Evolutionary conservation across 2,888 invertebrate species (phyloP), one percentile per base, ranked within the genome.

Genomic region (Serripes groenlandicus): DNA sequence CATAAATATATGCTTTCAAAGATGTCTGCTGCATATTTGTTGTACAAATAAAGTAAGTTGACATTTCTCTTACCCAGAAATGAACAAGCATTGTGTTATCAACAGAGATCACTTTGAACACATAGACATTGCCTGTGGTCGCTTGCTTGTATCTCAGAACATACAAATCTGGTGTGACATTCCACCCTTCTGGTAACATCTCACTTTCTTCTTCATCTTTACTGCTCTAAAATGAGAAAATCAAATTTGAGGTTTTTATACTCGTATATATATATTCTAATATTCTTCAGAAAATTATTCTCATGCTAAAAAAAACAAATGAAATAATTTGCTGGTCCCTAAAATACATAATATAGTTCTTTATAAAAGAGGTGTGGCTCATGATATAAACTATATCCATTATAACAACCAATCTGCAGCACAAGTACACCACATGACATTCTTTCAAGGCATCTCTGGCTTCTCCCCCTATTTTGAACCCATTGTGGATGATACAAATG

Each of bases 101-200:
- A 3, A 89, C 84, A n/a, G 78, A 62, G n/a, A 92, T 85, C 11
- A 90, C 86, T 83, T 92, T 91, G 23, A 92, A 79, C 9, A 90
- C 56, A 62, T 86, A 90, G 0, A 79, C 66, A 9, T 77, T 66
- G 1, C 79, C 71, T 11, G 77, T 73, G 26, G 79, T 52, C 94
- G 97, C 73, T 11, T 69, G 66, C 30, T 71, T 71, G 94, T 98
- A 98, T 89, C 97, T 96, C 32, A 98, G 93, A 0, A 97, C 96
- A 92, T 97, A 97, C 86, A 96, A 96, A n/a, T 96, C 96, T 62
- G 95, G 95, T 42, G 81, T 78, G 64, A 95, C 95, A 94, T 97
- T 97, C 98, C 98, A 98, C 58, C 96, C 96, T 52, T 96, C 95
- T 1, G 98, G 97, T 23, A 98, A 94, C 58, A 97, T 93, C 94